Evolutionary conservation across 2,113 vertebrate genomes (phyloP), one percentile per base, ranked within the genome.

Genomic region (Excalfactoria chinensis): DNA sequence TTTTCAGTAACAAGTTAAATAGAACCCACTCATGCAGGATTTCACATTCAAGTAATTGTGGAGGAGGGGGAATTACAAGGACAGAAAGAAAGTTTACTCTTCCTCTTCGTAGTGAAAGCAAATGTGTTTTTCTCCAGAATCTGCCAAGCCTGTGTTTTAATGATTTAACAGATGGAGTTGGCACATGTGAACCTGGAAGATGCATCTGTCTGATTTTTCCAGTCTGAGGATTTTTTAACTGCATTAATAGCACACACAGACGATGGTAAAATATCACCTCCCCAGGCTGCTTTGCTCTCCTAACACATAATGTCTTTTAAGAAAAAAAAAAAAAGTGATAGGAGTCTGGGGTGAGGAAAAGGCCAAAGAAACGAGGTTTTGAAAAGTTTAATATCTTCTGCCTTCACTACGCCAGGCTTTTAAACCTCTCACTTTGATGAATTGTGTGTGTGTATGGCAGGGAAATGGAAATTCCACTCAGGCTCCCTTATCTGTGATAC

Each of bases 191-290:
- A 97, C 97, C 97, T 92, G 97, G 89, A 88, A 95, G 97, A 97
- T 94, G 93, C 98, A 97, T 97, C 97, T 97, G 98, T 97, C 98
- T 97, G 96, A 93, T 93, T 97, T 96, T 96, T 95, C 97, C 96
- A 97, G 97, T 96, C 97, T 97, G 96, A 94, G 90, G 96, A 93
- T 94, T 96, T 96, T 97, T 97, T 85, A 96, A 89, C 96, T 93
- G 97, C 93, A 84, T 93, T 97, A 95, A 73, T 74, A 88, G 95
- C 94, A 77, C 75, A 93, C 94, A 77, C 75, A 93, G 96, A 95
- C 62, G 58, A 94, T 76, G 90, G 96, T 95, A 93, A 96, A 96
- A 92, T 86, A 92, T 96, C 92, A 69, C 95, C 95, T 96, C 95
- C 94, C 90, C 68, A 37, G 84, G 94, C 91, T 93, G 94, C 94